Conservation (phyloP, 1,140 invertebrate species). For the Gonioctena quinquepunctata region DNA sequence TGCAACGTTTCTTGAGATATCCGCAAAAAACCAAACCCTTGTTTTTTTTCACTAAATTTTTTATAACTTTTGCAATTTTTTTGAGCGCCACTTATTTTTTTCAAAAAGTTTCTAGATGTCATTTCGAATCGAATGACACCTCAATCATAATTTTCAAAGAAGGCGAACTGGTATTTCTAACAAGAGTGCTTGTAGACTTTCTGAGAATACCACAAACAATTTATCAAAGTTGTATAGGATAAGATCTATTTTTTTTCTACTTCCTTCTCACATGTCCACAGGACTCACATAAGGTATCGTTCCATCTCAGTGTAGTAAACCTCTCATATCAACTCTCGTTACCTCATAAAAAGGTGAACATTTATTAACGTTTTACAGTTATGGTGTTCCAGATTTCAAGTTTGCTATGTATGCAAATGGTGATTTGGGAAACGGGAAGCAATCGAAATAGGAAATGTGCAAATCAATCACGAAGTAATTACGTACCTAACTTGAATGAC, state of each 20-base stretch:
- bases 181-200: no score
- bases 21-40: no score
- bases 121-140: no score
- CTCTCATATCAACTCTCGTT: not conserved
- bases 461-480: conserved; percentile 43
- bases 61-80: no score
- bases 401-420: conserved; percentile 27
- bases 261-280: not conserved
- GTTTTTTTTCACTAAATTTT: no score
- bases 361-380: not conserved
- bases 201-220: no score
- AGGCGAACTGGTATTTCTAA: no score
- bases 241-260: not conserved
- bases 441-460: conserved; percentile 38
- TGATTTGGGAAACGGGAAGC: conserved; percentile 30
- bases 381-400: not conserved
- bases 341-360: not conserved
- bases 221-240: no score
- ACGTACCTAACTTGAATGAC: conserved; percentile 34
- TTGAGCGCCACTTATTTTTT: no score
- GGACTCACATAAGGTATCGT: not conserved
- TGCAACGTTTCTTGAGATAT: no score
- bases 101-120: no score
- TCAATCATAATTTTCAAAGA: no score
- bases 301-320: not conserved